Percentiles rank a stretch among this genome's conserved stretches.
Evolutionary conservation across 2,888 invertebrate species (phyloP).

Genomic region (Trachelus stipa): DNA sequence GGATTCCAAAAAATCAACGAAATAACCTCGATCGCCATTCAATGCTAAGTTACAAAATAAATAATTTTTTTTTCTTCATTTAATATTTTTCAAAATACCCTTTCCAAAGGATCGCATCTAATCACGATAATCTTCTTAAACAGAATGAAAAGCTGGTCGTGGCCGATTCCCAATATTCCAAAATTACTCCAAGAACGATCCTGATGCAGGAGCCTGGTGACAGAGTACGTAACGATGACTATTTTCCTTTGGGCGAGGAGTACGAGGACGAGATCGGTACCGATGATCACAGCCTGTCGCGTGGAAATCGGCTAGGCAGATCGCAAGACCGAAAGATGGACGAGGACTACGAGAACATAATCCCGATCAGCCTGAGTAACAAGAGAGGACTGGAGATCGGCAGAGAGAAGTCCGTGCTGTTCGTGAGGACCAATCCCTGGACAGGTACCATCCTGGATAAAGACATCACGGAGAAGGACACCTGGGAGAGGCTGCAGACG

Average conservation of each 20-base stretch:
- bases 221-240: constrained; percentile 50
- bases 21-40: too few species aligned
- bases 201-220: constrained; percentile 16
- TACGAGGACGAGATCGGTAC: constrained; percentile 50
- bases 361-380: neutral
- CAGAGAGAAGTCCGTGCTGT: too few species aligned
- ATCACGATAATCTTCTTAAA: too few species aligned
- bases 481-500: constrained; percentile 31
- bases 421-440: too few species aligned
- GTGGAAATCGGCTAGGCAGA: neutral
- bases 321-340: neutral
- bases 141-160: too few species aligned
- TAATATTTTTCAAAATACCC: too few species aligned
- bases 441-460: neutral
- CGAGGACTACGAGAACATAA: constrained; percentile 6
- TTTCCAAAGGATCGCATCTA: neutral
- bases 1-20: too few species aligned
- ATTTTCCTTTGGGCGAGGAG: constrained; percentile 55
- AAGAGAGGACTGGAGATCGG: neutral
- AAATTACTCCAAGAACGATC: too few species aligned
- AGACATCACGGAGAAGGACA: constrained; percentile 19
- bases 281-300: constrained; percentile 23
- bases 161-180: too few species aligned
- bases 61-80: too few species aligned
- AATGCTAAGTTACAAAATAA: too few species aligned